Evolutionary conservation across 53 echinoderm and acorn worm genomes (phyloP).

Genomic region (Holothuria leucospilota): DNA sequence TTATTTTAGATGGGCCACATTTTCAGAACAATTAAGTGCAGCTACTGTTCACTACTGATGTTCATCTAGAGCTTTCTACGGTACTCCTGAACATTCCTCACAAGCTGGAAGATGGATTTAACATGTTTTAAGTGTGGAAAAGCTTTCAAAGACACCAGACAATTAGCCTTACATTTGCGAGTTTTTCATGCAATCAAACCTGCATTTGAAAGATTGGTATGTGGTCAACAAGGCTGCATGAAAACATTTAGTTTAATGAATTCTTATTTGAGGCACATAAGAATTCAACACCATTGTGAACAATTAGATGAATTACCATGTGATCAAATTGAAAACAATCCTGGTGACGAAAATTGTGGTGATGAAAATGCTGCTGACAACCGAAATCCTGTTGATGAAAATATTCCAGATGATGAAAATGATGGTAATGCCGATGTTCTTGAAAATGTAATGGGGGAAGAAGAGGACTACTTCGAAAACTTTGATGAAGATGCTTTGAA

Average conservation of each 20-base stretch:
- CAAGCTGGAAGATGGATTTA: slow-evolving; percentile 19
- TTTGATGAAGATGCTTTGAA: slow-evolving; percentile 24
- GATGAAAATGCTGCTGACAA: slow-evolving; percentile 1
- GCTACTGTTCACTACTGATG: not conserved
- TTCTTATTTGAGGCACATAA: slow-evolving; percentile 46
- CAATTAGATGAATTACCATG: not conserved
- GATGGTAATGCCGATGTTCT: not conserved
- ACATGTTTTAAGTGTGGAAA: slow-evolving; percentile 24
- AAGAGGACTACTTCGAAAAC: not conserved
- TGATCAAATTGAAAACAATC: not conserved
- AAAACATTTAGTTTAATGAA: slow-evolving; percentile 47
- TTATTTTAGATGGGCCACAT: too few relatives aligned
- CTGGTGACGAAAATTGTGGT: not conserved
- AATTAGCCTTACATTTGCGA: not conserved
- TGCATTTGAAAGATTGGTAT: not conserved
- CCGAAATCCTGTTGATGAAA: not conserved
- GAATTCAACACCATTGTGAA: not conserved
- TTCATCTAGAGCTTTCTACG: not conserved
- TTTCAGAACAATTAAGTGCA: not conserved
- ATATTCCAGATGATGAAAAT: not conserved
- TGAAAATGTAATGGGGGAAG: not conserved
- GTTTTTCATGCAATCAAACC: not conserved
- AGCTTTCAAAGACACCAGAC: not conserved
- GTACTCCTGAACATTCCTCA: not conserved
- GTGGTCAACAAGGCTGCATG: slow-evolving; percentile 44